Base-by-base conservation (phyloP, 2,888 invertebrate species). In the Acronicta alni region DNA sequence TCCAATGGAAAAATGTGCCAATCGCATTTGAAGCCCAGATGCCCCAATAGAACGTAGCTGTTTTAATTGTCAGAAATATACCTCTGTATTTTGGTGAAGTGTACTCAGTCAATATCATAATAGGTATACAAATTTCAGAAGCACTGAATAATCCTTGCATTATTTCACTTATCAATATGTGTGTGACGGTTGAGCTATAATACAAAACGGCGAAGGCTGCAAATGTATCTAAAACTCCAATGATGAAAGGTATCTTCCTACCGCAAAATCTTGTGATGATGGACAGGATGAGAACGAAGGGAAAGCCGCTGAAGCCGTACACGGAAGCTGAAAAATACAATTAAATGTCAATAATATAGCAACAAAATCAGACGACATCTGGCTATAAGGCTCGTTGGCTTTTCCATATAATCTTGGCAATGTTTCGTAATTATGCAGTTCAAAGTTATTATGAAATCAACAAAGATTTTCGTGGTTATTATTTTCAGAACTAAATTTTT, bases 1-100 rank as follows among this genome's bases (percentile, higher is more conserved):
- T 81, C 82, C 84, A 84, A 47, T 81, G 64, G 23, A 75, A 72
- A 45, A 81, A 81, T 0, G 83, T 82, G 2, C 85, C 86, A n/a
- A 84, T 79, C 0, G 75, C 68, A 48, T 86, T 82, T 8, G 81
- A 66, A 1, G 58, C 64, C 77, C 80, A 81, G 26, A 83, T 64
- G 0, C 84, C 86, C 77, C 80, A 80, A n/a, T 61, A 76, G 1
- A 73, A 60, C 0, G 76, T 81, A 0, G 82, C 81, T 10, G 67
- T 45, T 38, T 84, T 86, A 1, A 83, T 8, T 1, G 75, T 73
- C 4, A 84, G 44, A 37, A 85, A 86, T 45, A 83, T 41, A 0
- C 81, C 85, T 67, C 84, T 55, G 56, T 83, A 77, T 53, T 63
- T 68, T 2, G 85, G 81, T 4, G 82, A 82, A 10, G 75, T 76